phyloP scores from a whole-genome alignment of 37 sponge, comb jelly and placozoan species.

The Crambe crambe region DNA sequence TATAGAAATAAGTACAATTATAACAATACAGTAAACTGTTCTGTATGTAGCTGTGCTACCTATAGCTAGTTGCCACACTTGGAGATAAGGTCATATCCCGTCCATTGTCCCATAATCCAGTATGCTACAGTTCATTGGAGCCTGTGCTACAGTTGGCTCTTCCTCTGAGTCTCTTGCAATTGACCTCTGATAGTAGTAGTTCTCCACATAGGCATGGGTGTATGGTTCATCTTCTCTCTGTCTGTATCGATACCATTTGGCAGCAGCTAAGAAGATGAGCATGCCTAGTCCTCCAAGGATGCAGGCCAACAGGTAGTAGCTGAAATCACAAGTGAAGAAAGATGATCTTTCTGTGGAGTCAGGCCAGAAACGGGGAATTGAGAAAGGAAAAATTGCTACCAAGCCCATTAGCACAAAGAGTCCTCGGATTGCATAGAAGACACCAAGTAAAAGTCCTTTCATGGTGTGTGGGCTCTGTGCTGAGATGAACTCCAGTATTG shows the following conservation, averaged over 20 bases:
- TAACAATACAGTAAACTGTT: no score
- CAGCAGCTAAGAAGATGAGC: background rate
- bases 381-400: background rate
- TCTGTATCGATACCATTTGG: background rate
- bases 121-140: no score
- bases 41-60: no score
- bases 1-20: no score
- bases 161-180: no score
- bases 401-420: background rate
- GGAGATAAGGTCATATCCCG: no score
- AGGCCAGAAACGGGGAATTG: background rate
- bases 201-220: background rate
- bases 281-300: background rate
- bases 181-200: no score
- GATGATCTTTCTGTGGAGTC: background rate
- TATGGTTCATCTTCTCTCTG: background rate
- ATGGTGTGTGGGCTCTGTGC: background rate
- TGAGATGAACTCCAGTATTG: no score
- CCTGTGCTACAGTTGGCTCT: no score
- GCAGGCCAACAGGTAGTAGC: background rate
- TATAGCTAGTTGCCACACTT: no score
- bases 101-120: no score
- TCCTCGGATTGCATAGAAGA: background rate
- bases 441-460: background rate
- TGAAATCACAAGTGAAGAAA: background rate